phyloP scores from a whole-genome alignment of 2,113 vertebrate genomes.

The Rhinolophus sinicus region DNA sequence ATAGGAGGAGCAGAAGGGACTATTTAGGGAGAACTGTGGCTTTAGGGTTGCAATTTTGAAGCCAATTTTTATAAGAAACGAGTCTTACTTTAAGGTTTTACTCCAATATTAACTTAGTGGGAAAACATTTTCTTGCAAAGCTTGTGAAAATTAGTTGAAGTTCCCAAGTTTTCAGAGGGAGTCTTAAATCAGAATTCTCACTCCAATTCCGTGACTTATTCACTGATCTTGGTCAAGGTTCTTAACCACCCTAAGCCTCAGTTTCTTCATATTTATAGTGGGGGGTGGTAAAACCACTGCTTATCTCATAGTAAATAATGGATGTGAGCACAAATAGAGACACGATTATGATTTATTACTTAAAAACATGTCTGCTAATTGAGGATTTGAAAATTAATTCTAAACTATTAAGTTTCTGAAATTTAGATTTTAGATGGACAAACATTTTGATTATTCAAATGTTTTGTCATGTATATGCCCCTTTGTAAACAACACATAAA shows the following conservation, averaged over 20 bases:
- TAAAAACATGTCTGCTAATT: neutral
- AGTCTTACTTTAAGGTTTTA: conserved; percentile 19
- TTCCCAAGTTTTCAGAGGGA: neutral
- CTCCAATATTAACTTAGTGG: conserved; percentile 43
- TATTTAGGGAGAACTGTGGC: conserved; percentile 55
- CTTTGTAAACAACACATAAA: neutral
- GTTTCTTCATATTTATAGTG: conserved; percentile 23
- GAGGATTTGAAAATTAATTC: conserved; percentile 6
- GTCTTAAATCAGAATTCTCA: neutral
- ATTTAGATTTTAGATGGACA: neutral
- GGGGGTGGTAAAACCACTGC: neutral
- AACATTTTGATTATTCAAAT: neutral
- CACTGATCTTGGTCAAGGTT: neutral
- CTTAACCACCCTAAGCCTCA: neutral
- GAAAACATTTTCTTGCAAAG: conserved; percentile 45
- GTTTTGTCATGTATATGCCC: neutral
- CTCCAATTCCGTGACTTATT: neutral
- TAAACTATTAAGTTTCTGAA: neutral
- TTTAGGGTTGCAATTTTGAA: conserved; percentile 63
- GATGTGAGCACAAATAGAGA: neutral
- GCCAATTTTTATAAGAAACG: conserved; percentile 37
- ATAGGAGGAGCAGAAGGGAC: neutral
- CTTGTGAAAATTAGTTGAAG: conserved; percentile 39
- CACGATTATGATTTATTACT: neutral
- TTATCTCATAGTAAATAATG: neutral